phyloP scores from a whole-genome alignment of 2,797 vertebrate species.

The Neoniphon sammara region DNA sequence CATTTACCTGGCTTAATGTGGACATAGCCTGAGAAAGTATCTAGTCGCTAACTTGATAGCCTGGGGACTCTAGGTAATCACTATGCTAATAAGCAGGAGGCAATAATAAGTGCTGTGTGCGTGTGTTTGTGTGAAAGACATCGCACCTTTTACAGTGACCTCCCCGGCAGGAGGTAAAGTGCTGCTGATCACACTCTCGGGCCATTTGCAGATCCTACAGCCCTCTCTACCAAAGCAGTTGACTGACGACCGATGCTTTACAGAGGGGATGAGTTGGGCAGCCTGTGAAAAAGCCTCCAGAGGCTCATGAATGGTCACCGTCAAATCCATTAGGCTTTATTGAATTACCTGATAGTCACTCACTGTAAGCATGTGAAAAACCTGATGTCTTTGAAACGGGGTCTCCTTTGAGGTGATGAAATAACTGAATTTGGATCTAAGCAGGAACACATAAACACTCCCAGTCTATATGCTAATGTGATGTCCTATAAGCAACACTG shows the following conservation, averaged over 20 bases:
- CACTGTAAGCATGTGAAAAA: constrained; percentile 41
- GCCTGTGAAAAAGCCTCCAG: constrained; percentile 26
- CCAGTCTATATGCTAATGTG: constrained; percentile 7
- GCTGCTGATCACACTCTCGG: constrained; percentile 16
- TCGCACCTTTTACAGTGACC: constrained; percentile 53
- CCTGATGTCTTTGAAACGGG: constrained; percentile 6
- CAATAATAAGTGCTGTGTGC: constrained; percentile 41
- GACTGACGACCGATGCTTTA: constrained; percentile 37
- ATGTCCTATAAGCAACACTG: constrained; percentile 38
- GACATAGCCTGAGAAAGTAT: too few species aligned
- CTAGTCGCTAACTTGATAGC: constrained; percentile 4
- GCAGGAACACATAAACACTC: constrained; percentile 9
- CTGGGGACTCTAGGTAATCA: constrained; percentile 20
- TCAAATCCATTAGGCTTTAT: constrained; percentile 55
- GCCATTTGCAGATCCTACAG: constrained; percentile 45
- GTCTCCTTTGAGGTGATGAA: constrained; percentile 32
- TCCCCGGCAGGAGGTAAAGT: constrained; percentile 56
- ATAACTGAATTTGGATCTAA: constrained; percentile 48
- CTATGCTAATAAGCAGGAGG: constrained; percentile 52
- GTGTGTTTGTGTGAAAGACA: constrained; percentile 22
- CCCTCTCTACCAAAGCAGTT: constrained; percentile 19
- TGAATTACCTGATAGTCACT: constrained; percentile 56
- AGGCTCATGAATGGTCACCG: constrained; percentile 41
- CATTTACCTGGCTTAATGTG: too few species aligned
- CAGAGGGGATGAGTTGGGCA: constrained; percentile 3